These are phyloP conservation scores for Heliconius cydno DNA, from an alignment of 2,888 invertebrate species.

Conservation along the genomic window DNA sequence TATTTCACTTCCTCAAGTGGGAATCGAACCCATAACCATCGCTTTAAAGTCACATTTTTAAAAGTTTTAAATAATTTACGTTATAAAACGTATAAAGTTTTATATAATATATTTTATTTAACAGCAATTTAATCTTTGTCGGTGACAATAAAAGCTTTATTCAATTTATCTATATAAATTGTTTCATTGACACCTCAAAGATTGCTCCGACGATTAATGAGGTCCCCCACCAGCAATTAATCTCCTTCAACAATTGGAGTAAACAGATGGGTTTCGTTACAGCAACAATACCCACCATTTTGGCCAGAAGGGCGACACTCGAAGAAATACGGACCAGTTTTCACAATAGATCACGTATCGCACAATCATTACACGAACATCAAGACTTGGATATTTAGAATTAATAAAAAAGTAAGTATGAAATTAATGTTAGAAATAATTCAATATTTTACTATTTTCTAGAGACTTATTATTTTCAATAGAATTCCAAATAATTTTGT, in stretches of 20 bases:
- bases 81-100: neutral
- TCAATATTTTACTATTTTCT: too few species aligned
- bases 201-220: constrained; percentile 30
- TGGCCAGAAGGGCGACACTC: constrained; percentile 96
- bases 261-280: constrained; percentile 53
- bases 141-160: constrained; percentile 4
- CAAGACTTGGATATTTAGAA: constrained; percentile 97
- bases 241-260: constrained; percentile 33
- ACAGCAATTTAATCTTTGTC: neutral
- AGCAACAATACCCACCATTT: constrained; percentile 95
- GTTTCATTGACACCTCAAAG: constrained; percentile 28
- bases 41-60: too few species aligned
- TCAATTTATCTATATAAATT: constrained; percentile 26
- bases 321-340: constrained; percentile 96
- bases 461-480: too few species aligned
- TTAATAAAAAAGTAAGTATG: constrained; percentile 92
- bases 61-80: neutral
- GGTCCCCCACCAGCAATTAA: constrained; percentile 27
- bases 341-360: constrained; percentile 97
- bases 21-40: too few species aligned
- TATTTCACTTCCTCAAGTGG: too few species aligned
- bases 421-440: too few species aligned
- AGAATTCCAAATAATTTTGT: too few species aligned
- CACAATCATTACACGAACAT: constrained; percentile 97
- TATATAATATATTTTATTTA: neutral